phyloP scores from a whole-genome alignment of 2,888 invertebrate species.

The Syrista parreyssii region DNA sequence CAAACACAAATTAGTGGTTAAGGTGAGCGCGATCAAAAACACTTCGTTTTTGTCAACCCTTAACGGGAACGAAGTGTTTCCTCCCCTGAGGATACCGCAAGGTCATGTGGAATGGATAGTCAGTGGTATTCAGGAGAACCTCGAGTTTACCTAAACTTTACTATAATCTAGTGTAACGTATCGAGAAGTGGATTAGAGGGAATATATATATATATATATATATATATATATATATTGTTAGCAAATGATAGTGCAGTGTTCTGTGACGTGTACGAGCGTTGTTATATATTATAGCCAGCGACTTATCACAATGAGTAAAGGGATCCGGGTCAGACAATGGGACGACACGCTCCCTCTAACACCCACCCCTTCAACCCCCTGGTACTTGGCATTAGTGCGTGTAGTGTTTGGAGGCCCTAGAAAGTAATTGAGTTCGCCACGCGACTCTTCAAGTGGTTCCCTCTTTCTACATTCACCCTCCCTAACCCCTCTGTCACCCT shows the following conservation, averaged over 20 bases:
- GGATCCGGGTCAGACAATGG: conserved; percentile 27
- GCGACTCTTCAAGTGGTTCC: conserved; percentile 64
- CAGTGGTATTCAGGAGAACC: conserved; percentile 1
- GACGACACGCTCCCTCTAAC: conserved; percentile 34
- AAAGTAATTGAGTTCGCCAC: conserved; percentile 65
- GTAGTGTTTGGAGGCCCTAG: conserved; percentile 52
- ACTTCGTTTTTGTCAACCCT: conserved; percentile 40
- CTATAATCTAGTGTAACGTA: background rate
- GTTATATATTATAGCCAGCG: background rate
- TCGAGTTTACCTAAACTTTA: background rate
- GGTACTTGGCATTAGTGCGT: conserved; percentile 6
- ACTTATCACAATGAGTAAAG: background rate
- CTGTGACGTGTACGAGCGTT: background rate
- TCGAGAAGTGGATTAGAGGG: background rate
- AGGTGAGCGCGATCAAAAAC: conserved; percentile 24
- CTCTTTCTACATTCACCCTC: conserved; percentile 30
- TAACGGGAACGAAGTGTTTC: conserved; percentile 16
- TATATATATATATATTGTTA: conserved; percentile 3
- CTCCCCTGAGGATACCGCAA: conserved; percentile 6
- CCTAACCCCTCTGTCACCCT: conserved; percentile 38
- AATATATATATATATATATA: too few relatives aligned
- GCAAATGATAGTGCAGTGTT: conserved; percentile 33
- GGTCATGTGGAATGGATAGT: background rate
- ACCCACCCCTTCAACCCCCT: conserved; percentile 3
- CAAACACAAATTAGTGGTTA: conserved; percentile 28